Conservation (phyloP, 2,113 vertebrate species). For the Bombycilla garrulus region DNA sequence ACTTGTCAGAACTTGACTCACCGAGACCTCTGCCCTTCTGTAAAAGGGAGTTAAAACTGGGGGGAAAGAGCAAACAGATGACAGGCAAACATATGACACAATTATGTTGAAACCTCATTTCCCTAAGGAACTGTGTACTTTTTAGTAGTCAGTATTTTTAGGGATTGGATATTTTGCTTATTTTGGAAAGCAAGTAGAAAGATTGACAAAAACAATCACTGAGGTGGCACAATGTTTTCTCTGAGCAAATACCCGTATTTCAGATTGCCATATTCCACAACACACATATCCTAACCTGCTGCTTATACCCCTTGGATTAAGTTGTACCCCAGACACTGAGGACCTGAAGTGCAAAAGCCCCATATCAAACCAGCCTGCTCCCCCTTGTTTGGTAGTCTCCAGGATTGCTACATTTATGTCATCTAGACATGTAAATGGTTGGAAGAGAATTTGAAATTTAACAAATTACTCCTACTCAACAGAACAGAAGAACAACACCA, state of each 20-base stretch:
- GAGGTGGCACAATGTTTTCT: neutral
- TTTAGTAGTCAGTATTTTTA: neutral
- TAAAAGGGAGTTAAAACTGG: neutral
- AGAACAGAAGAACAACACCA: neutral
- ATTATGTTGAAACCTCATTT: neutral
- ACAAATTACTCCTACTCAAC: neutral
- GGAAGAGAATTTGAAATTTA: neutral
- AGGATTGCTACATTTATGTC: neutral
- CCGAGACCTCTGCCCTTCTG: neutral
- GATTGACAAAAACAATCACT: neutral
- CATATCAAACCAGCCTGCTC: neutral
- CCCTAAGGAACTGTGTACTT: neutral
- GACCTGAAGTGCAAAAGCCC: neutral
- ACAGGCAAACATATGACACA: neutral
- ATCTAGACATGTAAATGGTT: neutral
- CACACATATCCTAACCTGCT: neutral
- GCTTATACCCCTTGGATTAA: neutral
- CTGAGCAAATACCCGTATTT: neutral
- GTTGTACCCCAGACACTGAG: neutral
- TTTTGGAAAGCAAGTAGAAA: neutral
- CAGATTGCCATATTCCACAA: neutral
- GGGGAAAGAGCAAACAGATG: conserved; percentile 13
- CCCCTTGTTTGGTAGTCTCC: neutral
- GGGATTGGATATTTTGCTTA: neutral
- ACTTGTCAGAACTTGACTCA: neutral